These are phyloP conservation scores for Pyralis farinalis DNA, from an alignment of 2,888 invertebrate genomes.

Conservation along the genomic window DNA sequence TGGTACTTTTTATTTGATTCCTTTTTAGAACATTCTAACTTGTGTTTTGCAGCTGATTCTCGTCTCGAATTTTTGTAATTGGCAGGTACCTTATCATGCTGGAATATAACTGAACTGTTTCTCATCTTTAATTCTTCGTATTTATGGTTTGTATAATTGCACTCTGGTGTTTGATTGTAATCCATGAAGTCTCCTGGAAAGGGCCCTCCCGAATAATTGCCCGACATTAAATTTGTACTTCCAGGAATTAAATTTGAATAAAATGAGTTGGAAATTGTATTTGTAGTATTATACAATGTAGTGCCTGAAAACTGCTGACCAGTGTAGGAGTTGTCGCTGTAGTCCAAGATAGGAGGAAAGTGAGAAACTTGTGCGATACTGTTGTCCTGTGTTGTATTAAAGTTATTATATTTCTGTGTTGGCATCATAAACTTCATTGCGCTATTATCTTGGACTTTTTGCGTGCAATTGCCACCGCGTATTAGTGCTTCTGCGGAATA, in stretches of 20 bases:
- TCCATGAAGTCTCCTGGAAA: conserved; percentile 68
- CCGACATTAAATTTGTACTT: conserved; percentile 60
- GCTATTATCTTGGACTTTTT: conserved; percentile 53
- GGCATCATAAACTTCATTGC: conserved; percentile 53
- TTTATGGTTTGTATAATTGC: conserved; percentile 67
- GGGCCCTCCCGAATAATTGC: conserved; percentile 60
- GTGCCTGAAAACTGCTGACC: conserved; percentile 70
- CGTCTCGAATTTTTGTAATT: conserved; percentile 59
- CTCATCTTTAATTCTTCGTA: conserved; percentile 70
- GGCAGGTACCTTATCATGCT: conserved; percentile 53
- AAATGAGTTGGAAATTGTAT: conserved; percentile 71
- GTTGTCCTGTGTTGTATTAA: conserved; percentile 52
- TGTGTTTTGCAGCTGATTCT: conserved; percentile 67
- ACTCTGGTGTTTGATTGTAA: conserved; percentile 66
- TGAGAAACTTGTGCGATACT: conserved; percentile 72
- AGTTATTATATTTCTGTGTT: conserved; percentile 64
- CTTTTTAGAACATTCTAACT: conserved; percentile 72
- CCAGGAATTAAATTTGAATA: conserved; percentile 72
- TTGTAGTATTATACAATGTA: conserved; percentile 65
- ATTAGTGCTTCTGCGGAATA: conserved; percentile 71
- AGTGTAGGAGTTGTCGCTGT: conserved; percentile 61
- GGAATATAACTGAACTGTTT: conserved; percentile 50
- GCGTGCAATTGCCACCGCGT: conserved; percentile 58
- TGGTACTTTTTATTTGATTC: conserved; percentile 68
- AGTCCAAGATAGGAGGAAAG: conserved; percentile 69